Conservation (phyloP, 30 jellyfish, hydroid and myxozoan genomes). For the Hydra vulgaris region DNA sequence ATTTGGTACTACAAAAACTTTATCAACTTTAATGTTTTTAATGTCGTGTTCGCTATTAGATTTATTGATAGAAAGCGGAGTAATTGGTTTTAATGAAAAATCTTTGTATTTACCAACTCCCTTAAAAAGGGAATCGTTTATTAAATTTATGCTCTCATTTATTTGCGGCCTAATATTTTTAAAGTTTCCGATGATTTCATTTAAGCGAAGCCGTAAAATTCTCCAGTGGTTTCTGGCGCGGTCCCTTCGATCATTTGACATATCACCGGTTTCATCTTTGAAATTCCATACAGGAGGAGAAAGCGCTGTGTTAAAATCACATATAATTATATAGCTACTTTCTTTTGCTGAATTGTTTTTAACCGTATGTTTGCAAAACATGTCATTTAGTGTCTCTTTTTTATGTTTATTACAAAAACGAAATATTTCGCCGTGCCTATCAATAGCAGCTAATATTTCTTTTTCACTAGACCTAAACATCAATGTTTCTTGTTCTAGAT, state of each 20-base stretch:
- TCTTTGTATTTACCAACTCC: not conserved
- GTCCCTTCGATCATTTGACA: not conserved
- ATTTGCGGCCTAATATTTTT: not conserved
- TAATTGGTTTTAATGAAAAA: not conserved
- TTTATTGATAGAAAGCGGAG: not conserved
- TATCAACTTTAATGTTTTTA: not conserved
- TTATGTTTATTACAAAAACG: not conserved
- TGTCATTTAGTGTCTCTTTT: not conserved
- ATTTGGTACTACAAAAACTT: not conserved
- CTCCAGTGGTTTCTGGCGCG: slow-evolving; percentile 28
- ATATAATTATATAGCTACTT: not conserved
- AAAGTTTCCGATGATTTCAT: slow-evolving; percentile 6
- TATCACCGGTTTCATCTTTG: not conserved
- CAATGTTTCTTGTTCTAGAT: slow-evolving; percentile 51
- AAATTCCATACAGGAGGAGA: not conserved
- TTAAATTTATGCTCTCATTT: not conserved
- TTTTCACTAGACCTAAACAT: slow-evolving; percentile 46
- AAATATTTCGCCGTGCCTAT: slow-evolving; percentile 47
- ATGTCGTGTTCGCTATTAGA: not conserved
- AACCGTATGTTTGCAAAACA: slow-evolving; percentile 3
- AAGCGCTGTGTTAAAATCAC: slow-evolving; percentile 20
- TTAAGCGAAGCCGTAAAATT: slow-evolving; percentile 15
- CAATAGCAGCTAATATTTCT: slow-evolving; percentile 34
- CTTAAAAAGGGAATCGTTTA: not conserved
- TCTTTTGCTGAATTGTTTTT: not conserved